These are phyloP conservation scores for Tragelaphus imberbis DNA, from an alignment of 2,113 vertebrate genomes.

Conservation along the genomic window DNA sequence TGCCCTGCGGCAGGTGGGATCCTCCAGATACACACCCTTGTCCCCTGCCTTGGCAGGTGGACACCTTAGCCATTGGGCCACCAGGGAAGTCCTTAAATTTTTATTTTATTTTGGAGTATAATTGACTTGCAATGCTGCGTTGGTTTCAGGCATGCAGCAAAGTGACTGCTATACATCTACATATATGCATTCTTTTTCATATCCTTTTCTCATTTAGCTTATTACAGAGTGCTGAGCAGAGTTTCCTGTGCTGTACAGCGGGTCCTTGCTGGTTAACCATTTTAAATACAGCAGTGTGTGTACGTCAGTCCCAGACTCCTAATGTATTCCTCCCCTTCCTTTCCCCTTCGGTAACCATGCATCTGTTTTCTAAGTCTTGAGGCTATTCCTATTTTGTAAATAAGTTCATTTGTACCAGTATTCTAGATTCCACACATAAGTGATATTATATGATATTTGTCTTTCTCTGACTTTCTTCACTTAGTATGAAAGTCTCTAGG, in stretches of 20 bases:
- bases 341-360: neutral
- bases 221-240: too few species aligned
- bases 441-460: neutral
- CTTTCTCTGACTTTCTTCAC: neutral
- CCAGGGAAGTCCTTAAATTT: neutral
- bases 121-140: neutral
- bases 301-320: neutral
- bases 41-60: neutral
- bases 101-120: neutral
- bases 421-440: neutral
- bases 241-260: neutral
- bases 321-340: neutral
- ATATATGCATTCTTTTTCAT: accelerated
- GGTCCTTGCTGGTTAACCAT: neutral
- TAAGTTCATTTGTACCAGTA: neutral
- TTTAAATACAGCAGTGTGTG: neutral
- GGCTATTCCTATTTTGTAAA: neutral
- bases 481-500: neutral
- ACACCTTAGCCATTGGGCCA: neutral
- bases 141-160: neutral
- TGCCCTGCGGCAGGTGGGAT: neutral
- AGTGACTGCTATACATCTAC: accelerated
- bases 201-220: neutral
- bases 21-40: neutral
- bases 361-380: neutral